Base-by-base conservation (phyloP, 2,888 invertebrate genomes). In the Tridacna crocea region DNA sequence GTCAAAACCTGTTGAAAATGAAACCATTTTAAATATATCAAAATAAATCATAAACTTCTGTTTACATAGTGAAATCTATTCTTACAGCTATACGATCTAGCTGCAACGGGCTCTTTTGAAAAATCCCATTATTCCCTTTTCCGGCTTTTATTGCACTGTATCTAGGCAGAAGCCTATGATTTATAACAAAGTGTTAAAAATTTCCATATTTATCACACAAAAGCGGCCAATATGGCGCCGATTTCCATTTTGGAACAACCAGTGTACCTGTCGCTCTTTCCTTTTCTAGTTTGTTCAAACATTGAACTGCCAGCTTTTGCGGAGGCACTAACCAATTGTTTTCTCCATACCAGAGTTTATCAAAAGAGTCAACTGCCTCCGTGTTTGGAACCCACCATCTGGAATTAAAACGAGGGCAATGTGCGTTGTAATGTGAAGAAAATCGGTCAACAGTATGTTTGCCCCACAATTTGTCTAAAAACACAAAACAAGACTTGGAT, bases 271-370 rank as follows among this genome's bases (percentile, higher is more conserved):
- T 17, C n/a, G 66, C 27, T n/a, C 19, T 55, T 1, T 75, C 75
- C 19, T 12, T 46, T 17, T 51, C 11, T 19, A 51, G 11, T 8
- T 48, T 48, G 11, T 66, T 24, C n/a, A 79, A 48, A 15, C 74
- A 74, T 17, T 36, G n/a, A 6, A 17, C 13, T 0, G 58, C 60
- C 22, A 60, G 24, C 22, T 46, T 68, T 22, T 68, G 74, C 0
- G 80, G 80, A 17, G 80, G 80, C 10, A 80, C 80, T 26, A 80
- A 24, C 80, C 80, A 70, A 27, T 75, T 75, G 17, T 17, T 36
- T 3, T 72, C 51, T 15, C 47, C 46, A 17, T 6, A 24, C 75
- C 80, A 80, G n/a, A 10, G 12, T 10, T 72, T 60, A 13, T 24
- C 19, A 10, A 80, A 75, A 51, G 51, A 36, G 24, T 80, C 27